Conservation (phyloP, 2,113 vertebrate species). For the Picathartes gymnocephalus region DNA sequence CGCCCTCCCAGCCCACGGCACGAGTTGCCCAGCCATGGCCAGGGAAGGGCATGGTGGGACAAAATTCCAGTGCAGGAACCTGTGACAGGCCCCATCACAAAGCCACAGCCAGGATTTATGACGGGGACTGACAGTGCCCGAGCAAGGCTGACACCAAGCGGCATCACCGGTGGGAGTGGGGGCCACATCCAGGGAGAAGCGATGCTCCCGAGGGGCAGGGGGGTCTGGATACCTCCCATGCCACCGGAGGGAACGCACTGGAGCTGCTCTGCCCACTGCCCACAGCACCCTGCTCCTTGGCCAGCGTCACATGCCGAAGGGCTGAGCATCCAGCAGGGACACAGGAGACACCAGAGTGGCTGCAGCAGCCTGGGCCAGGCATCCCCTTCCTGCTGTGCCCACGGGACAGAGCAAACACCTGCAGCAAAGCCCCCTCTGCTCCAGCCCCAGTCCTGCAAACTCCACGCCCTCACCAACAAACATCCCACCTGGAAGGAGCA, state of each 20-base stretch:
- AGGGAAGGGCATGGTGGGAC: accelerated
- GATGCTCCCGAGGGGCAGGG: accelerated
- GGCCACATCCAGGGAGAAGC: accelerated
- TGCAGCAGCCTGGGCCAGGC: neutral
- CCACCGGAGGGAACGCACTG: accelerated
- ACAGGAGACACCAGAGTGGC: accelerated
- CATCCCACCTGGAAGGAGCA: neutral
- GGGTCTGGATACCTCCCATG: accelerated
- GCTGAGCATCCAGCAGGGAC: neutral
- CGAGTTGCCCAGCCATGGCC: accelerated
- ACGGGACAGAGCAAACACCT: accelerated
- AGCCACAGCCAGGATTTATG: neutral
- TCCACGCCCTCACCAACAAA: neutral
- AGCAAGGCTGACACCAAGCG: accelerated
- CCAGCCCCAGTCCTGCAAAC: neutral
- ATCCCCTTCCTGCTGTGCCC: neutral
- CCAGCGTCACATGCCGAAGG: neutral
- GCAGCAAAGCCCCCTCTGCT: neutral
- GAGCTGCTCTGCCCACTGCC: neutral
- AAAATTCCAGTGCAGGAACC: accelerated
- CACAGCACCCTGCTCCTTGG: accelerated
- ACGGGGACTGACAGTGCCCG: accelerated
- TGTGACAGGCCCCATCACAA: accelerated
- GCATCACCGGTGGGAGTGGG: accelerated
- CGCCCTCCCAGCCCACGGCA: accelerated